Evolutionary conservation across 2,113 vertebrate species (phyloP).

Genomic region (Prinia subflava): DNA sequence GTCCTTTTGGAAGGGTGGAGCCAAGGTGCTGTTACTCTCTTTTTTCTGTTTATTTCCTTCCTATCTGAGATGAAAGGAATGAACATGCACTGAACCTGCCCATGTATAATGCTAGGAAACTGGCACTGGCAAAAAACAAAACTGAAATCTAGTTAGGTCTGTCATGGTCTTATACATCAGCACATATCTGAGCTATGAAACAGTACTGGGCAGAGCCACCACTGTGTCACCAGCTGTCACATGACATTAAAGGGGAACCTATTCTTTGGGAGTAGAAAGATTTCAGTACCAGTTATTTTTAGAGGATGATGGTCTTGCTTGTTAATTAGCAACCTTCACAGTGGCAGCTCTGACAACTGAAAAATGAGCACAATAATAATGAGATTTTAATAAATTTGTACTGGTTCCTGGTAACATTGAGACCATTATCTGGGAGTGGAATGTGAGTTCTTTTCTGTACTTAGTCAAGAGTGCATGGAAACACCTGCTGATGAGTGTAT

Average conservation of each 20-base stretch:
- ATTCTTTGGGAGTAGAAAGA: background rate
- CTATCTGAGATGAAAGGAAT: background rate
- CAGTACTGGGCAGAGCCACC: background rate
- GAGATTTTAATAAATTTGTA: background rate
- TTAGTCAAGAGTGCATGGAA: background rate
- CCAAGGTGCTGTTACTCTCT: background rate
- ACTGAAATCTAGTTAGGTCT: background rate
- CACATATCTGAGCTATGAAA: background rate
- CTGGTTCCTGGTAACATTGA: background rate
- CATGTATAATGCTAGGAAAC: background rate
- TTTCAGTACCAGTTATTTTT: background rate
- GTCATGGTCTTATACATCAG: background rate
- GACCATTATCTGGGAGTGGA: background rate
- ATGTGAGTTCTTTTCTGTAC: background rate
- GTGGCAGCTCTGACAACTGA: background rate
- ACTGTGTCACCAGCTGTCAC: background rate
- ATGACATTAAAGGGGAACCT: background rate
- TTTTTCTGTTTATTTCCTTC: background rate
- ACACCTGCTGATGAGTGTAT: background rate
- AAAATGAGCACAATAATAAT: background rate
- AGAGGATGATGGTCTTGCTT: background rate
- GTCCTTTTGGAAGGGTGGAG: background rate
- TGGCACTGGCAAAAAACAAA: background rate
- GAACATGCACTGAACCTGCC: rapidly evolving
- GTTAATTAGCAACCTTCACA: background rate